Percentiles rank a stretch among this genome's conserved stretches.
Evolutionary conservation across 2,113 vertebrate species (phyloP).

Genomic region (rat (Rattus norvegicus)): GRCr8 NC_086021.1:146032501-146033000

Average conservation of each 20-base stretch:
- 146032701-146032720: constrained; percentile 36
- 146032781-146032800: not conserved
- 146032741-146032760: constrained; percentile 8
- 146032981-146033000: constrained; percentile 23
- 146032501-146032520: constrained; percentile 60
- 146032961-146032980: constrained; percentile 12
- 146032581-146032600: not conserved
- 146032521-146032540: not conserved
- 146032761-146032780: not conserved
- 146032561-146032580: constrained; percentile 27
- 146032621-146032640: constrained; percentile 51
- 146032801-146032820: constrained; percentile 43
- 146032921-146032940: constrained; percentile 39
- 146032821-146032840: not conserved
- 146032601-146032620: not conserved
- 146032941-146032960: not conserved
- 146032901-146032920: constrained; percentile 36
- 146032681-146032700: not conserved
- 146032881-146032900: not conserved
- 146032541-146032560: constrained; percentile 34
- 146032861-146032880: no score
- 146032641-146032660: not conserved
- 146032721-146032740: constrained; percentile 7
- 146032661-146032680: constrained; percentile 5
- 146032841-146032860: not conserved